Evolutionary conservation across 2,113 vertebrate species (phyloP), one percentile per base, ranked within the genome.

Genomic region (Macaca nemestrina): DNA sequence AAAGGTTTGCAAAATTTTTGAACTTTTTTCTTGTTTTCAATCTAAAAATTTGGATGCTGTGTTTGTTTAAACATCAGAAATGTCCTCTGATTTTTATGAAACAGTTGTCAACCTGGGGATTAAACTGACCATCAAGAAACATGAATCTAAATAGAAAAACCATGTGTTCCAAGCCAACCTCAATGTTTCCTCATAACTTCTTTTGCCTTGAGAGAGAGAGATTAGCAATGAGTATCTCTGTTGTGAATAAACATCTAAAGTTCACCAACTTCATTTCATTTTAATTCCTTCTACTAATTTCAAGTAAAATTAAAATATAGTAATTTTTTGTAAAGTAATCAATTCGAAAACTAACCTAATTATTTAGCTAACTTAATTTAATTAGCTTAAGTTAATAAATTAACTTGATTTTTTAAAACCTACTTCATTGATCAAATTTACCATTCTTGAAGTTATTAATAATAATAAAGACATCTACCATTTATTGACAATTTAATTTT

Each of bases 31-130:
- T 86, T 88, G 48, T 52, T 81, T 97, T 97, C 45, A 13, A 59
- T 84, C 43, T 70, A 78, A 96, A 97, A 89, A 25, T 73, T 38
- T 50, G 30, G 13, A 16, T 7, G n/a, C 27, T 92, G 83, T 68
- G n/a, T 82, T 93, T 94, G 43, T 50, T 96, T 82, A 81, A 95
- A 80, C 55, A 90, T 86, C 67, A 96, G 40, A 93, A 94, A 52
- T 70, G 52, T 43, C n/a, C 72, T 93, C 67, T 89, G 55, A 57
- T 96, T 94, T 88, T 89, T 57, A 25, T 55, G 35, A 78, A 93
- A 85, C n/a, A 64, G 0, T 85, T 89, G 79, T 82, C 12, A 11
- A 43, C n/a, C 38, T 61, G 35, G 32, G 32, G 17, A 70, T 90
- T 90, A 87, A 92, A 80, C 73, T 59, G 52, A 45, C 43, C 48